These are phyloP conservation scores for Halocynthia aurantium DNA, from an alignment of 23 tunicate species.

Conservation along the genomic window DNA sequence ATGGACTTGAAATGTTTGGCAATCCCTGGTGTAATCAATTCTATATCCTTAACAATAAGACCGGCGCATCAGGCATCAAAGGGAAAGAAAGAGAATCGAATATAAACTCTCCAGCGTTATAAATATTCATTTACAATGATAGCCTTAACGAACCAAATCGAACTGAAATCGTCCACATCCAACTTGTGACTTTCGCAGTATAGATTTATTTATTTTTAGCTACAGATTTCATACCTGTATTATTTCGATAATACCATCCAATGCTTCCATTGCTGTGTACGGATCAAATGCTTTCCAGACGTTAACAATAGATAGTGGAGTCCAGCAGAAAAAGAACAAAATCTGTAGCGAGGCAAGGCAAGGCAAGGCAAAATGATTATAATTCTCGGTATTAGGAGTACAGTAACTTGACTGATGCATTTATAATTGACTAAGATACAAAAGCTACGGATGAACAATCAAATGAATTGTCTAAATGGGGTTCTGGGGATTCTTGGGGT, in stretches of 20 bases:
- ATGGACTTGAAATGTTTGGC: too few species aligned
- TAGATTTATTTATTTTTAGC: neutral
- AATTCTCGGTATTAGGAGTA: neutral
- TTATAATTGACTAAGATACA: too few species aligned
- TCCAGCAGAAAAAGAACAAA: slow-evolving; percentile 78
- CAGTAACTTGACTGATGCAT: too few species aligned
- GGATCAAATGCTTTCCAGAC: slow-evolving; percentile 90
- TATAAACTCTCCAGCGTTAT: too few species aligned
- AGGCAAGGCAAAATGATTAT: neutral
- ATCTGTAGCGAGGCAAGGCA: slow-evolving; percentile 25
- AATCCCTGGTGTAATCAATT: too few species aligned
- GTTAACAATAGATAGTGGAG: slow-evolving; percentile 80
- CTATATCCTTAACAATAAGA: too few species aligned
- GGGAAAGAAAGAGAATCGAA: too few species aligned
- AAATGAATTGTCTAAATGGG: too few species aligned
- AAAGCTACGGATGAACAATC: too few species aligned
- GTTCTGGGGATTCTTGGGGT: too few species aligned
- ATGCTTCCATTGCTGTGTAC: slow-evolving; percentile 36
- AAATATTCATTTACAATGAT: neutral
- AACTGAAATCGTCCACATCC: neutral
- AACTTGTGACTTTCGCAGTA: neutral
- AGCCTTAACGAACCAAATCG: neutral
- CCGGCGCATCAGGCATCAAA: too few species aligned
- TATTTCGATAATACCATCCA: slow-evolving; percentile 51
- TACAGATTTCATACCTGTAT: slow-evolving; percentile 49